Conservation (phyloP, 2,113 vertebrate genomes). For the Craseonycteris thonglongyai region DNA sequence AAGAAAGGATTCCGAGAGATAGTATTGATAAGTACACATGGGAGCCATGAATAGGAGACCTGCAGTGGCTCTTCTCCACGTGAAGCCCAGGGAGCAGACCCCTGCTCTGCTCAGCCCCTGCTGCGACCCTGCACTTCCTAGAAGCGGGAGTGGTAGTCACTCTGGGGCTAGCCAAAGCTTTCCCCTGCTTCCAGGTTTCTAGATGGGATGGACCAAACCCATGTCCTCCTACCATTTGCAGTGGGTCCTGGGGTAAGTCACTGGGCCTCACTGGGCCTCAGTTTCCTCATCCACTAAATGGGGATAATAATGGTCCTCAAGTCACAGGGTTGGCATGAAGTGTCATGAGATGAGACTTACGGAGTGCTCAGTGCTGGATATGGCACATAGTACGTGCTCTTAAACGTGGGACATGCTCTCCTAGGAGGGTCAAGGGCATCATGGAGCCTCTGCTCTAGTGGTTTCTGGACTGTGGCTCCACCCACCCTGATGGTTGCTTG, state of each 20-base stretch:
- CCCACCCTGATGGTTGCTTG: neutral
- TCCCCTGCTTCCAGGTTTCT: neutral
- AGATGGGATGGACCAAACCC: neutral
- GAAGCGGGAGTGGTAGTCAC: neutral
- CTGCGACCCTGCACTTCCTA: neutral
- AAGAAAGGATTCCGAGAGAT: neutral
- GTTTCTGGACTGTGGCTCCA: neutral
- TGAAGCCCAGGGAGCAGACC: neutral
- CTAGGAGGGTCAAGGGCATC: neutral
- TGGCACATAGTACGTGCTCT: neutral
- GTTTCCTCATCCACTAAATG: neutral
- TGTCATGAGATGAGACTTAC: neutral
- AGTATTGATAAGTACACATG: neutral
- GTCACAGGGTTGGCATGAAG: neutral
- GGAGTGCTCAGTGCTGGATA: neutral
- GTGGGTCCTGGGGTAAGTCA: neutral
- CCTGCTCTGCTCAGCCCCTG: neutral
- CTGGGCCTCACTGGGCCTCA: no score
- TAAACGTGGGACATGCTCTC: neutral
- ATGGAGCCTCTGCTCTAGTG: neutral
- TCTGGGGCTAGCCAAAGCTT: neutral
- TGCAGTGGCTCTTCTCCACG: neutral
- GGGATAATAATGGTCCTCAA: neutral
- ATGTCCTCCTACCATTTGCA: neutral
- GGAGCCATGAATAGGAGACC: neutral